phyloP scores from a whole-genome alignment of 2,113 vertebrate species.

The Corydoras sp. region DNA sequence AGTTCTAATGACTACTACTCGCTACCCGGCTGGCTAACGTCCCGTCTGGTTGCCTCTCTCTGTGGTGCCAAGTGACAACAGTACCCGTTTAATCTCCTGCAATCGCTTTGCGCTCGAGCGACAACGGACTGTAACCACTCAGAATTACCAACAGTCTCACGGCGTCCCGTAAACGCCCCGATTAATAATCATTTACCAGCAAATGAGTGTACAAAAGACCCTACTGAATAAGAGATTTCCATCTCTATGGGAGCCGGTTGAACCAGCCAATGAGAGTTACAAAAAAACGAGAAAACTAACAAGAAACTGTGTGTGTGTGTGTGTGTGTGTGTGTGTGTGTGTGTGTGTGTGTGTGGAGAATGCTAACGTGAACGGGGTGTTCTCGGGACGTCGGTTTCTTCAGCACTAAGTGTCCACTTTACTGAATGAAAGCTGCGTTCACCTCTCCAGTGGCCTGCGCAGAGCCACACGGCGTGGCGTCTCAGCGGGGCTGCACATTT shows the following conservation, averaged over 20 bases:
- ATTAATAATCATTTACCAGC: conserved; percentile 23
- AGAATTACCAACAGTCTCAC: background rate
- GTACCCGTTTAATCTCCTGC: conserved; percentile 9
- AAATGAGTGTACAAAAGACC: conserved; percentile 23
- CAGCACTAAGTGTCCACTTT: conserved; percentile 26
- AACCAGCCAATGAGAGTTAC: conserved; percentile 4
- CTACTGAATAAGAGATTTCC: conserved; percentile 20
- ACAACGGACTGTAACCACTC: conserved; percentile 14
- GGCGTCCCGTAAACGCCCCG: conserved; percentile 1
- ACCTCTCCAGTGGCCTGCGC: background rate
- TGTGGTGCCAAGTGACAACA: background rate
- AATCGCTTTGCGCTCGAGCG: conserved; percentile 13
- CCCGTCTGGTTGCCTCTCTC: conserved; percentile 1
- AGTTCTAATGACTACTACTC: background rate
- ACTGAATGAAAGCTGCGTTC: conserved; percentile 26
- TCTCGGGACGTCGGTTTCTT: no score
- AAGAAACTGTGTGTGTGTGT: conserved; percentile 2
- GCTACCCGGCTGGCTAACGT: background rate
- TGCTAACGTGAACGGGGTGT: background rate
- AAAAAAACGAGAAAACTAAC: background rate
- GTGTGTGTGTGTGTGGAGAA: background rate
- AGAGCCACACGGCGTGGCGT: conserved; percentile 12
- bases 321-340: conserved; percentile 25
- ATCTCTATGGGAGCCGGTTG: conserved; percentile 12
- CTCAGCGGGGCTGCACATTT: conserved; percentile 44